These are phyloP conservation scores for Julus scanicus DNA, from an alignment of 2,888 invertebrate genomes.

Conservation along the genomic window DNA sequence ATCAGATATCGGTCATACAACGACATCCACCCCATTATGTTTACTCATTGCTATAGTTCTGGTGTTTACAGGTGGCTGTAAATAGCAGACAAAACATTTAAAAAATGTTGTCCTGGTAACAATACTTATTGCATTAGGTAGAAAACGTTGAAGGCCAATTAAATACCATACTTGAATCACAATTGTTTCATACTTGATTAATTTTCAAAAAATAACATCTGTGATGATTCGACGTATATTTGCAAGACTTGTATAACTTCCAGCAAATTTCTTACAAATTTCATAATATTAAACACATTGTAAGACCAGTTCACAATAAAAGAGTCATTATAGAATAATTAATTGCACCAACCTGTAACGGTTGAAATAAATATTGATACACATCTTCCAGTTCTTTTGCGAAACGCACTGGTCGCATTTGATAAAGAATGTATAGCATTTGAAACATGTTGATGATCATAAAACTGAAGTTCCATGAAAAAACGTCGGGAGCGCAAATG, in stretches of 20 bases:
- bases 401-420: slow-evolving; percentile 84
- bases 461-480: slow-evolving; percentile 88
- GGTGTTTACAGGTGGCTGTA: not conserved
- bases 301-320: too few relatives aligned
- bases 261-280: too few relatives aligned
- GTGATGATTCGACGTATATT: too few relatives aligned
- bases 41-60: not conserved
- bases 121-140: too few relatives aligned
- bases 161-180: too few relatives aligned
- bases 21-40: not conserved
- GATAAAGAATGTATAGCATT: slow-evolving; percentile 82
- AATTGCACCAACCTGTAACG: slow-evolving; percentile 74
- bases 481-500: slow-evolving; percentile 86
- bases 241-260: too few relatives aligned
- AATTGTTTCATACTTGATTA: too few relatives aligned
- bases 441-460: slow-evolving; percentile 83
- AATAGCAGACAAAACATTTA: too few relatives aligned
- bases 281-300: too few relatives aligned
- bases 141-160: too few relatives aligned
- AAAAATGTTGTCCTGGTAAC: too few relatives aligned
- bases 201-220: too few relatives aligned
- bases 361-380: slow-evolving; percentile 81
- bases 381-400: slow-evolving; percentile 85
- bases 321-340: not conserved
- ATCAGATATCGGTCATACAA: not conserved